Base-by-base conservation (phyloP, 2,888 invertebrate genomes). In the Adelphocoris suturalis region DNA sequence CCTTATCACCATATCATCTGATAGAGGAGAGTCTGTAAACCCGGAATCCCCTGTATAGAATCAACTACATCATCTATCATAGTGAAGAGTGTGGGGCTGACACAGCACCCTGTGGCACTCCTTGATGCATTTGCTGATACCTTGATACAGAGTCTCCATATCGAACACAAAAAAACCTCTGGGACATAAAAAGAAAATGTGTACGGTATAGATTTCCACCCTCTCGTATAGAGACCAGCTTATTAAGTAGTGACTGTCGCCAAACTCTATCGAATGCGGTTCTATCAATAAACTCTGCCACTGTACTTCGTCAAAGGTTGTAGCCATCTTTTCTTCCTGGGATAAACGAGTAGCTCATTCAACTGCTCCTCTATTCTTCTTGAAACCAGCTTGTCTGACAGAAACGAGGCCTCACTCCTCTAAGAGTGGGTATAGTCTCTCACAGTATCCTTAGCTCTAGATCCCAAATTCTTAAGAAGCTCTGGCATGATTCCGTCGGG, bases 371-470 rank as follows among this genome's bases (percentile, higher is more conserved):
- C 84, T 84, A 48, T 84, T 52, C 28, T 16, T 84, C 57, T 16
- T 84, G 84, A 84, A 84, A 11, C 84, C 84, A 47, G 84, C 84
- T 52, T 84, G 84, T 3, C 57, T 3, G 52, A 23, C 1, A 1
- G 4, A 7, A 3, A 84, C 2, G 12, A 9, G 84, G 2, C 46
- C 57, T 3, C n/a, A 3, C 0, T 19, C 1, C 92, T 93, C 93
- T 93, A 91, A 90, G 91, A 89, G 57, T 91, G 93, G 92, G 93
- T 93, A 93, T 93, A n/a, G 93, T 93, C 93, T 92, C 93, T 92
- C 12, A 48, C 48, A 11, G 48, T 48, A 48, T 48, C 48, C 7
- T 48, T 48, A 7, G 48, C 48, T 12, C 7, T 48, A 48, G 48
- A 12, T 7, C 48, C 12, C 48, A 48, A 48, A 12, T 48, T 48